Conservation (phyloP, 2,113 vertebrate genomes). For the Serilophus lunatus region DNA sequence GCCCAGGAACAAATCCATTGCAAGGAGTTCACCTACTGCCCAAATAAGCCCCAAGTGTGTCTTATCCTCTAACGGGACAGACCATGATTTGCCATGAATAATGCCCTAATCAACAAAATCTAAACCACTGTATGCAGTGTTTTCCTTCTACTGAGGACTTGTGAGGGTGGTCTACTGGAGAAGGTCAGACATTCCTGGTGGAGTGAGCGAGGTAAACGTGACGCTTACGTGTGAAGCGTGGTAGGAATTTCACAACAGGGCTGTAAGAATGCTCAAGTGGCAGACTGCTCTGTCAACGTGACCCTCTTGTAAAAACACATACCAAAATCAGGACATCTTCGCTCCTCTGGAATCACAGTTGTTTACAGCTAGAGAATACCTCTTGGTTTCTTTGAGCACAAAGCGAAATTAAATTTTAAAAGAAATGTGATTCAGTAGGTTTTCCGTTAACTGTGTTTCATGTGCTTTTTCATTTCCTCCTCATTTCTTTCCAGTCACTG, state of each 20-base stretch:
- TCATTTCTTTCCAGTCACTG: neutral
- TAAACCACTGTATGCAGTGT: neutral
- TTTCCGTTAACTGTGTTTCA: neutral
- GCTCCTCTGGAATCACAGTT: neutral
- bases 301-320: neutral
- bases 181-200: neutral
- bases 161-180: neutral
- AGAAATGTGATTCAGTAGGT: neutral
- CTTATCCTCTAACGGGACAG: neutral
- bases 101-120: neutral
- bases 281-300: neutral
- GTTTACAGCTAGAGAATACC: neutral
- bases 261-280: neutral
- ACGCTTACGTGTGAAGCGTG: neutral
- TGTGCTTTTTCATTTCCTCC: neutral
- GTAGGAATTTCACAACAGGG: conserved; percentile 11
- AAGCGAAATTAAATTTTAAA: neutral
- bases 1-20: neutral
- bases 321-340: neutral
- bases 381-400: neutral
- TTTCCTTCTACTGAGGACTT: neutral
- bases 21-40: neutral
- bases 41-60: neutral
- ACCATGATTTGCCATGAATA: neutral
- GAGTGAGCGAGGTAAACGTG: neutral